phyloP scores from a whole-genome alignment of 2,888 invertebrate genomes.

The Euplexia lucipara region DNA sequence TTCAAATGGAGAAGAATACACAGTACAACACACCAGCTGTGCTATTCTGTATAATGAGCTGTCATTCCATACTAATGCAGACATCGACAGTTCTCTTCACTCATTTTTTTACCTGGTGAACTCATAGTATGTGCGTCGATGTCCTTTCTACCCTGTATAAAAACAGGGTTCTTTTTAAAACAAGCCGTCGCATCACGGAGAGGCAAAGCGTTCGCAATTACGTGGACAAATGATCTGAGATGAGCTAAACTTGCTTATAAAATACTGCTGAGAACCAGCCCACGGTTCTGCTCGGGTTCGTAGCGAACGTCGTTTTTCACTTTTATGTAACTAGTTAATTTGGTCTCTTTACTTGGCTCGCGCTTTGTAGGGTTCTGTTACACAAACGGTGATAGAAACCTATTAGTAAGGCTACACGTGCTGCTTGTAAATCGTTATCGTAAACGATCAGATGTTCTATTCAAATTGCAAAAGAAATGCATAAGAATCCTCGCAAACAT shows the following conservation, averaged over 20 bases:
- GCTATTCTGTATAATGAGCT: too few species aligned
- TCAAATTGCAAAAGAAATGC: too few species aligned
- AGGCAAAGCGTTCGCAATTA: slow-evolving; percentile 73
- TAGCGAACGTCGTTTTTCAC: slow-evolving; percentile 58
- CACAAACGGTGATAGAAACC: rapidly evolving
- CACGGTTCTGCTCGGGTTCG: slow-evolving; percentile 32
- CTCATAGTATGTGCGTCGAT: too few species aligned
- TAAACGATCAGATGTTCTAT: too few species aligned
- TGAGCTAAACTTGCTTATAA: slow-evolving; percentile 69
- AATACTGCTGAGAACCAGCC: slow-evolving; percentile 61
- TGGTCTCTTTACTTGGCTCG: slow-evolving; percentile 38
- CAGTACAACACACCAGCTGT: too few species aligned
- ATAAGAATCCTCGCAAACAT: too few species aligned
- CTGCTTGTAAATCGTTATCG: too few species aligned
- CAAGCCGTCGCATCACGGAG: slow-evolving; percentile 67
- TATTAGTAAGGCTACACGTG: background rate
- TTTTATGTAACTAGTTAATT: slow-evolving; percentile 66
- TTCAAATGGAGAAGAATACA: too few species aligned
- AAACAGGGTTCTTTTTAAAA: slow-evolving; percentile 69
- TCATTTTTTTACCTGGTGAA: too few species aligned
- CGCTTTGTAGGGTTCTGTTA: slow-evolving; percentile 23
- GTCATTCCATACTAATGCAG: too few species aligned
- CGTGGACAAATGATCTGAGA: slow-evolving; percentile 73
- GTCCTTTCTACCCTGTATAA: too few species aligned
- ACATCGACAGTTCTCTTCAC: too few species aligned